These are phyloP conservation scores for Clavelina lepadiformis DNA, from an alignment of 23 tunicate species.

Conservation along the genomic window DNA sequence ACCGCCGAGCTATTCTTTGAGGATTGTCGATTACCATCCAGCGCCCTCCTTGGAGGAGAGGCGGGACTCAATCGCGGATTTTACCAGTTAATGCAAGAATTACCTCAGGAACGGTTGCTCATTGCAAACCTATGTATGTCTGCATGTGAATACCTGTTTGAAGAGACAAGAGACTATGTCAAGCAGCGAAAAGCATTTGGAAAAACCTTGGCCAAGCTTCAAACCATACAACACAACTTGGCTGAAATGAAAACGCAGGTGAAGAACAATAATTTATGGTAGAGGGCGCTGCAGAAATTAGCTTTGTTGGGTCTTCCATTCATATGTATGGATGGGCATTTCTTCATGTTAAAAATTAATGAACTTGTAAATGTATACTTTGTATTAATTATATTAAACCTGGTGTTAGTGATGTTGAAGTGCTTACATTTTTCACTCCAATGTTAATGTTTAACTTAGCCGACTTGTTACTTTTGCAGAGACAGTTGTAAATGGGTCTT, in stretches of 20 bases:
- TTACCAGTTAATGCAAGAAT: constrained; percentile 84
- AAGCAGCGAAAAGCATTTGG: constrained; percentile 98
- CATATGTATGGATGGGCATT: too few species aligned
- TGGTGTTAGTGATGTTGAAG: too few species aligned
- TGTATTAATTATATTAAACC: too few species aligned
- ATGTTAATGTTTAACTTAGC: too few species aligned
- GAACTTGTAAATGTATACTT: too few species aligned
- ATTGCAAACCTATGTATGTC: constrained; percentile 68
- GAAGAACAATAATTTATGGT: too few species aligned
- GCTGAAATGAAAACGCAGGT: constrained; percentile 98
- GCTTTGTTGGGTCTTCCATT: too few species aligned
- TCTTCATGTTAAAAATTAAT: too few species aligned
- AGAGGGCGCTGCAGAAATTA: too few species aligned
- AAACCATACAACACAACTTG: constrained; percentile 90
- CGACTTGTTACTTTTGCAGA: too few species aligned
- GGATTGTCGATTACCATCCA: constrained; percentile 70
- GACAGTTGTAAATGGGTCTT: too few species aligned
- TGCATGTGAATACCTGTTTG: constrained; percentile 90
- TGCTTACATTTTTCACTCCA: too few species aligned
- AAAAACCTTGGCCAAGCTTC: constrained; percentile 73
- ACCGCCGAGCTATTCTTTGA: constrained; percentile 97
- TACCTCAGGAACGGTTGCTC: constrained; percentile 91
- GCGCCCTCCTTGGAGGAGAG: constrained; percentile 91
- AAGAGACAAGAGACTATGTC: constrained; percentile 92
- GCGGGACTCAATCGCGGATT: constrained; percentile 89